phyloP scores from a whole-genome alignment of 2,113 vertebrate genomes.

The Apteryx mantelli region DNA sequence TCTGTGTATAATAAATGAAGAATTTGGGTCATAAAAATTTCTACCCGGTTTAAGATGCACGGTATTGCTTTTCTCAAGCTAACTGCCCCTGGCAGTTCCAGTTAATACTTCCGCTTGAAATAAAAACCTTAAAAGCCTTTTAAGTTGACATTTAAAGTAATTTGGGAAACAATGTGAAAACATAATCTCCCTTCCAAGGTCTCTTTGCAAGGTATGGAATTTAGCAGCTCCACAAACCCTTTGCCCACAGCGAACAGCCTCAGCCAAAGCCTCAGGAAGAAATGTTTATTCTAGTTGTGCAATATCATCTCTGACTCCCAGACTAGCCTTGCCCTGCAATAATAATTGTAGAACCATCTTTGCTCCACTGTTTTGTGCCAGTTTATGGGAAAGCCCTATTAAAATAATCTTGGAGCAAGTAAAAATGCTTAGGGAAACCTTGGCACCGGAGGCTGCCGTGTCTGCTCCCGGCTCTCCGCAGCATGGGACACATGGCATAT shows the following conservation, averaged over 20 bases:
- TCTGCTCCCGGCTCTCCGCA: too few relatives aligned
- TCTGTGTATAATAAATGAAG: constrained; percentile 80
- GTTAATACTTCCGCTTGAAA: constrained; percentile 81
- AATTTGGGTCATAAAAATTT: constrained; percentile 82
- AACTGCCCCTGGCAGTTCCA: constrained; percentile 78
- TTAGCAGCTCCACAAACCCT: neutral
- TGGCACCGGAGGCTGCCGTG: too few relatives aligned
- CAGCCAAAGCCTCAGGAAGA: neutral
- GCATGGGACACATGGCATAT: fast-evolving
- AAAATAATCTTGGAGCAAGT: neutral
- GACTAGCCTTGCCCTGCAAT: neutral
- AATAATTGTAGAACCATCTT: neutral
- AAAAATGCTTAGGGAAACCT: neutral
- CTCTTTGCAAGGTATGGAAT: constrained; percentile 58
- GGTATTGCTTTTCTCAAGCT: constrained; percentile 79
- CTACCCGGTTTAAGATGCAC: constrained; percentile 77
- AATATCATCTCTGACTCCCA: neutral
- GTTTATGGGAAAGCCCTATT: neutral
- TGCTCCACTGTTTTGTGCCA: neutral
- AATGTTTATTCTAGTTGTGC: neutral
- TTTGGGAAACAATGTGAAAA: constrained; percentile 76
- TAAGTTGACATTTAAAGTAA: constrained; percentile 78
- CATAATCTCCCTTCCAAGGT: constrained; percentile 69
- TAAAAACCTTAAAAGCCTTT: constrained; percentile 76
- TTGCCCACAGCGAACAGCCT: neutral